A percentile compares a stretch with the other conserved stretches of the same genome.
These are phyloP conservation scores for Pararge aegeria DNA, from an alignment of 1,140 invertebrate genomes.

Conservation along the genomic window DNA sequence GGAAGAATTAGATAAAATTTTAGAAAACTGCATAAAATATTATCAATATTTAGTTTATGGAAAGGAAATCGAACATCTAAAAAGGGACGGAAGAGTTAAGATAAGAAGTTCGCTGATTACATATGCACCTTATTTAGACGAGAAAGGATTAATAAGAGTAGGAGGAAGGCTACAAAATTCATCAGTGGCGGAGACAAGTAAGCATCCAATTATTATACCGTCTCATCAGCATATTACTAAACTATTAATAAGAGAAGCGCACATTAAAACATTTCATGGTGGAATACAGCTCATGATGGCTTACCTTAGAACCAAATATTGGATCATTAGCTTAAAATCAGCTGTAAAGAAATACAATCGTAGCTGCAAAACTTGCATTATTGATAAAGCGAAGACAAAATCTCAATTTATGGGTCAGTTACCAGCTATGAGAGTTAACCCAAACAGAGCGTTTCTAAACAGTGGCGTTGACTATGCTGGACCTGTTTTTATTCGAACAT, in stretches of 20 bases:
- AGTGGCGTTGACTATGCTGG: constrained; percentile 6
- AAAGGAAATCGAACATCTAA: constrained; percentile 26
- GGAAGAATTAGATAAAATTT: constrained; percentile 20
- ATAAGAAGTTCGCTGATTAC: constrained; percentile 30
- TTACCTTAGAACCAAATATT: constrained; percentile 29
- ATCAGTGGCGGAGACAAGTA: constrained; percentile 20
- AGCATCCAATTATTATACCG: constrained; percentile 45
- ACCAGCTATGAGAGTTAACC: background rate
- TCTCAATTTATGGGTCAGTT: background rate
- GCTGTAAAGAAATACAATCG: constrained; percentile 22
- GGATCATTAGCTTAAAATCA: constrained; percentile 30
- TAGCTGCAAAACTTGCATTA: constrained; percentile 19
- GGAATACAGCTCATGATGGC: constrained; percentile 32
- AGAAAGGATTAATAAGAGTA: constrained; percentile 38
- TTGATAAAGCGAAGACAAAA: background rate
- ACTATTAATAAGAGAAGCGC: constrained; percentile 33
- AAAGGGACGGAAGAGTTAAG: constrained; percentile 26
- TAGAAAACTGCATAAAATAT: constrained; percentile 24
- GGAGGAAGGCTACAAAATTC: constrained; percentile 44
- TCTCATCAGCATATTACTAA: constrained; percentile 25
- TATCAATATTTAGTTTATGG: constrained; percentile 28
- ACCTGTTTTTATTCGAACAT: background rate
- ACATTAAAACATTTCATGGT: constrained; percentile 32
- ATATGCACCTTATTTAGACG: constrained; percentile 42
- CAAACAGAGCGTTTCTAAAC: background rate